These are phyloP conservation scores for Napeogenes sylphis DNA, from an alignment of 2,888 invertebrate genomes.

Conservation along the genomic window DNA sequence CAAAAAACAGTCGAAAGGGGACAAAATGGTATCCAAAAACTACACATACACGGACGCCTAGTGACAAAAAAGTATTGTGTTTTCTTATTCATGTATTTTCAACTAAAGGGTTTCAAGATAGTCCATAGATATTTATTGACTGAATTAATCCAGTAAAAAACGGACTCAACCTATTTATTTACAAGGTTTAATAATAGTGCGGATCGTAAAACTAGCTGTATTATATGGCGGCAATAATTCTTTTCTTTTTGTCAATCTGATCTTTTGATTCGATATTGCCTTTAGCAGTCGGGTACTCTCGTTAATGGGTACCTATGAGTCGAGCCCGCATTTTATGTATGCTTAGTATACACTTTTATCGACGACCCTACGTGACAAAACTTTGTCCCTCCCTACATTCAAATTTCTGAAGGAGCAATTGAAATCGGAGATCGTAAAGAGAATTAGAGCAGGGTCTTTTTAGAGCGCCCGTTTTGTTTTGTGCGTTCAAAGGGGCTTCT, in stretches of 20 bases:
- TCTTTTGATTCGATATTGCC: constrained; percentile 70
- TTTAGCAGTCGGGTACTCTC: constrained; percentile 67
- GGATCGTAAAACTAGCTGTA: constrained; percentile 67
- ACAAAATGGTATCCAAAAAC: constrained; percentile 63
- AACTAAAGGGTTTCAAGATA: constrained; percentile 64
- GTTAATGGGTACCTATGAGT: constrained; percentile 75
- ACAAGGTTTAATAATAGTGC: constrained; percentile 74
- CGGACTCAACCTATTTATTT: constrained; percentile 61
- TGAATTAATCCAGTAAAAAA: constrained; percentile 66
- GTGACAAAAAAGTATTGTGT: constrained; percentile 60
- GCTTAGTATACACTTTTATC: constrained; percentile 55
- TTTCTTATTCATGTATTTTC: constrained; percentile 53
- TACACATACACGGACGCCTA: constrained; percentile 44
- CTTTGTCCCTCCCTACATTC: constrained; percentile 77
- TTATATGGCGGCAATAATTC: constrained; percentile 48
- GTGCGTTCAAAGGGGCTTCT: constrained; percentile 71
- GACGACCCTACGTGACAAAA: constrained; percentile 75
- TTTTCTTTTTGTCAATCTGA: constrained; percentile 70
- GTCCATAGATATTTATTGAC: constrained; percentile 56
- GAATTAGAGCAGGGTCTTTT: constrained; percentile 76
- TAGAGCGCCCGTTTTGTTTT: constrained; percentile 73
- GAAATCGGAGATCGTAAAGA: constrained; percentile 78
- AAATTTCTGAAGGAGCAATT: constrained; percentile 78
- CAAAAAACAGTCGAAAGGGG: constrained; percentile 69
- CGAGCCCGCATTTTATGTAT: constrained; percentile 72